phyloP scores from a whole-genome alignment of 2,797 vertebrate genomes.

The Gadopsis marmoratus region DNA sequence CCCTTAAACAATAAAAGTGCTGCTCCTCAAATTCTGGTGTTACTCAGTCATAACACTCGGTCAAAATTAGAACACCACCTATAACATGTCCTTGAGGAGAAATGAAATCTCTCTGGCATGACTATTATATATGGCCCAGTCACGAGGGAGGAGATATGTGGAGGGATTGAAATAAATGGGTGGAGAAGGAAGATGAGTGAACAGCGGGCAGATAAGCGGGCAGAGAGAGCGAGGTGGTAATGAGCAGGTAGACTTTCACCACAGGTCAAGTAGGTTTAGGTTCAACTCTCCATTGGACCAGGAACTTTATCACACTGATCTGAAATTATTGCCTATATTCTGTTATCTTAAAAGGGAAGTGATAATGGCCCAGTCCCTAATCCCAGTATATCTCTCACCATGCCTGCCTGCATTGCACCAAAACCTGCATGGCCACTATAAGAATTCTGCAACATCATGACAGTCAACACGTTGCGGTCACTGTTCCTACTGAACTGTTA shows the following conservation, averaged over 20 bases:
- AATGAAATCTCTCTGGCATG: conserved; percentile 50
- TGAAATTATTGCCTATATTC: conserved; percentile 20
- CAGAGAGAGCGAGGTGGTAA: conserved; percentile 62
- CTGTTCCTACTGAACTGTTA: conserved; percentile 52
- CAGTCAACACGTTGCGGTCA: conserved; percentile 61
- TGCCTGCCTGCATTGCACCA: conserved; percentile 66
- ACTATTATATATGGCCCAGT: conserved; percentile 70
- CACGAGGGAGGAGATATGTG: conserved; percentile 68
- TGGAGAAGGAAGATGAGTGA: conserved; percentile 49
- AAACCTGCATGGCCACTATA: conserved; percentile 79
- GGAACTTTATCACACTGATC: conserved; percentile 53
- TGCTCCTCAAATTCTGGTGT: conserved; percentile 35
- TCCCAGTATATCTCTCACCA: conserved; percentile 37
- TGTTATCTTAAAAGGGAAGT: conserved; percentile 37
- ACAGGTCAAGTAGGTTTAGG: conserved; percentile 48
- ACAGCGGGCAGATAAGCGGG: conserved; percentile 56
- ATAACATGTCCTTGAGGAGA: conserved; percentile 56
- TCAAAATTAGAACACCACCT: conserved; percentile 32
- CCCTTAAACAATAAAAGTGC: conserved; percentile 54
- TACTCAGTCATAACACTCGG: conserved; percentile 43
- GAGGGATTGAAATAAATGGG: conserved; percentile 43
- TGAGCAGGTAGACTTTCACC: conserved; percentile 67
- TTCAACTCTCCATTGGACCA: neutral
- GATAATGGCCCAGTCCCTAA: conserved; percentile 31
- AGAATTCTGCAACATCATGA: conserved; percentile 70